Evolutionary conservation across 2,888 invertebrate genomes (phyloP).

Genomic region (Drosophila paranaensis): DNA sequence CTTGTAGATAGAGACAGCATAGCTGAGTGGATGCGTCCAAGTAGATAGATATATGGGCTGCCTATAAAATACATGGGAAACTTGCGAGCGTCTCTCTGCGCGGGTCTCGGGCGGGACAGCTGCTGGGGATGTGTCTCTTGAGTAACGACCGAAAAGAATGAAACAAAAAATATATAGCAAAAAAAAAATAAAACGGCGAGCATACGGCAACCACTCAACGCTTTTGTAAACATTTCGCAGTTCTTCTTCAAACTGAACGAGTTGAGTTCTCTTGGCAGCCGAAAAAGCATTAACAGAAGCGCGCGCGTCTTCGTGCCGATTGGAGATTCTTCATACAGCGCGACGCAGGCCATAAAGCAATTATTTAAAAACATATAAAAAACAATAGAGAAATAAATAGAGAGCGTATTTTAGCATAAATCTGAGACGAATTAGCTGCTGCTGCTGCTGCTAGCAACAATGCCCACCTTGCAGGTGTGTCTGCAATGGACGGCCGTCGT

Average conservation of each 20-base stretch:
- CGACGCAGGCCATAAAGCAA: conserved; percentile 20
- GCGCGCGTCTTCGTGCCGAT: conserved; percentile 54
- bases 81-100: conserved; percentile 23
- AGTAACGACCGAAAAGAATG: conserved; percentile 10
- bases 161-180: not conserved
- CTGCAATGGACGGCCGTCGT: conserved; percentile 79
- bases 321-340: conserved; percentile 15
- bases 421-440: conserved; percentile 10
- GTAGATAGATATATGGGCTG: conserved; percentile 48
- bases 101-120: conserved; percentile 9
- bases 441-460: conserved; percentile 25
- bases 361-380: conserved; percentile 8
- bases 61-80: conserved; percentile 60
- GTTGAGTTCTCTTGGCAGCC: conserved; percentile 49
- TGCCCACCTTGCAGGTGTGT: conserved; percentile 75
- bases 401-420: conserved; percentile 23
- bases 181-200: conserved; percentile 6
- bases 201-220: conserved; percentile 65
- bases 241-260: conserved; percentile 49
- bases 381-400: not conserved
- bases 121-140: conserved; percentile 33
- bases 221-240: conserved; percentile 74
- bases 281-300: conserved; percentile 65
- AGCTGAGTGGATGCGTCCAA: conserved; percentile 33
- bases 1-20: conserved; percentile 29